Evolutionary conservation across 2,888 invertebrate species (phyloP).

Genomic region (Erebia ligea): DNA sequence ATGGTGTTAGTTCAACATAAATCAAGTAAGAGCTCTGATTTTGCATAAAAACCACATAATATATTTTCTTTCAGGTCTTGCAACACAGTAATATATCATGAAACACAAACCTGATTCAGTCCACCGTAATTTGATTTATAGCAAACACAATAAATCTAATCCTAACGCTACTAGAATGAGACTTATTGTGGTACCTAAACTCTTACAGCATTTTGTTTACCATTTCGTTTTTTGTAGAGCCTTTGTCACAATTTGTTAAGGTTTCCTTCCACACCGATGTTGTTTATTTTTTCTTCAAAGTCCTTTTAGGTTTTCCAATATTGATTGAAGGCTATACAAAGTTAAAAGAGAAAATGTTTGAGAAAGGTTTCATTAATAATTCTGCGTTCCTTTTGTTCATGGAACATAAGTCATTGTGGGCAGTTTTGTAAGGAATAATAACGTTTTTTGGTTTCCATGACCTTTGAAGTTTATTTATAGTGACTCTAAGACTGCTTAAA

Average conservation of each 20-base stretch:
- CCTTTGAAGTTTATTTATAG: too few species aligned
- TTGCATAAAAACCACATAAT: neutral
- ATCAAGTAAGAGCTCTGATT: neutral
- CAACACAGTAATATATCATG: neutral
- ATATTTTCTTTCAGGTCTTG: neutral
- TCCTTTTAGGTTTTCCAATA: conserved; percentile 6
- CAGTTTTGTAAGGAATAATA: neutral
- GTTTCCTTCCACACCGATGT: neutral
- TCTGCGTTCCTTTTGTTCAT: neutral
- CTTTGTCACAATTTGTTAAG: conserved; percentile 1
- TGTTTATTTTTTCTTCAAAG: neutral
- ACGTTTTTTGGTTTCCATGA: too few species aligned
- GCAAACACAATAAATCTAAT: too few species aligned
- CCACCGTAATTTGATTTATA: conserved; percentile 6
- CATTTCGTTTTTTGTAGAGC: neutral
- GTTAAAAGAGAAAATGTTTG: neutral
- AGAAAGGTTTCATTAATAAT: neutral
- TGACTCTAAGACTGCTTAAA: too few species aligned
- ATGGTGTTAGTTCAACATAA: neutral
- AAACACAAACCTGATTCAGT: neutral
- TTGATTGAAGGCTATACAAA: neutral
- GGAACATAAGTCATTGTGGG: neutral
- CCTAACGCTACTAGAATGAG: neutral
- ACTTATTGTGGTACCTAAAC: neutral
- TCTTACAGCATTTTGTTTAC: neutral